Evolutionary conservation across 2,888 invertebrate species (phyloP).

Genomic region (Epistrophe eligans): DNA sequence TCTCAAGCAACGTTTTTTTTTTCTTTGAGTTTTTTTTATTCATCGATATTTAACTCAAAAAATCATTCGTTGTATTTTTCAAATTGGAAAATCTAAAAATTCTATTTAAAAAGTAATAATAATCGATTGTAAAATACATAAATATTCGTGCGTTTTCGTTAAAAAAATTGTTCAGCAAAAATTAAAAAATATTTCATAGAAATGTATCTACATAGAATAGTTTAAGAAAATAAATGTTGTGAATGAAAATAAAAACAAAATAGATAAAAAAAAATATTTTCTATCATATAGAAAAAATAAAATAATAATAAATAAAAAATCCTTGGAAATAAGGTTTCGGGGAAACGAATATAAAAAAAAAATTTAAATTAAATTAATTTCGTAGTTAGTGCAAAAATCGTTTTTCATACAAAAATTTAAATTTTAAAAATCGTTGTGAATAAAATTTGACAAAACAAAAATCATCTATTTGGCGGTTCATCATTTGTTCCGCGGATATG

Average conservation of each 20-base stretch:
- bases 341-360: conserved; percentile 28
- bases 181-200: not conserved
- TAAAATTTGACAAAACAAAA: conserved; percentile 25
- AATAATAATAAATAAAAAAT: conserved; percentile 37
- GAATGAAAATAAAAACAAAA: conserved; percentile 28
- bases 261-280: conserved; percentile 39
- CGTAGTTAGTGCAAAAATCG: conserved; percentile 68
- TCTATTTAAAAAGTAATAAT: not conserved
- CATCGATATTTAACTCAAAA: conserved; percentile 10
- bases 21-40: conserved; percentile 20
- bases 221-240: conserved; percentile 48
- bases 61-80: conserved; percentile 1
- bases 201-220: not conserved
- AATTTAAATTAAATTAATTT: conserved; percentile 5
- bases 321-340: conserved; percentile 54
- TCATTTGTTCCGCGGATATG: conserved; percentile 49
- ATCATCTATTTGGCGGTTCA: conserved; percentile 19
- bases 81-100: conserved; percentile 26
- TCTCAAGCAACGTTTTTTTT: conserved; percentile 48
- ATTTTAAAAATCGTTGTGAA: conserved; percentile 50
- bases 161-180: not conserved
- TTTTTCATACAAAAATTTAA: conserved; percentile 57
- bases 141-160: conserved; percentile 33
- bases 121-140: not conserved
- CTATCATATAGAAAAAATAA: conserved; percentile 70